These are phyloP conservation scores for Steatornis caripensis DNA, from an alignment of 2,113 vertebrate genomes.

Conservation along the genomic window DNA sequence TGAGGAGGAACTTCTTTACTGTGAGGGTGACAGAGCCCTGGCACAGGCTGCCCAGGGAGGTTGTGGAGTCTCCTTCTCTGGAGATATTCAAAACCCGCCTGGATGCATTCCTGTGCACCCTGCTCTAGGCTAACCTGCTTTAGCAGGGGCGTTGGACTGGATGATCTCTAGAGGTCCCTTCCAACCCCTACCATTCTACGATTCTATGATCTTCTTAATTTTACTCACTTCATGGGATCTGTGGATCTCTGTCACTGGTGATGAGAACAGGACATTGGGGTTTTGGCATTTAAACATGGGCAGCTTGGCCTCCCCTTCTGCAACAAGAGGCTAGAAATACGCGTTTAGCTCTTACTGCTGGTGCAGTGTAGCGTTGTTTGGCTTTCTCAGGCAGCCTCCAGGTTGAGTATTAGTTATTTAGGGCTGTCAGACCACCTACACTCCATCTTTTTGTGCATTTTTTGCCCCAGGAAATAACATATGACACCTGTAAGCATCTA, in stretches of 20 bases:
- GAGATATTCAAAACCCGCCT: too few relatives aligned
- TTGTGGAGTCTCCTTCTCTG: too few relatives aligned
- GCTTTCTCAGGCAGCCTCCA: background rate
- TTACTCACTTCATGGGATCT: rapidly evolving
- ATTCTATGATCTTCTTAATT: too few relatives aligned
- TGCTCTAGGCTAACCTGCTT: too few relatives aligned
- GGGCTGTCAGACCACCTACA: background rate
- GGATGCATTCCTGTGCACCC: too few relatives aligned
- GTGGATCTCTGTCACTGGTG: background rate
- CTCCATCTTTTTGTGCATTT: background rate
- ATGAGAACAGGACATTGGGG: background rate
- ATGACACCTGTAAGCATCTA: background rate
- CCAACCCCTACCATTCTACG: too few relatives aligned
- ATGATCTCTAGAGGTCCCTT: too few relatives aligned
- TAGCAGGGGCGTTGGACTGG: too few relatives aligned
- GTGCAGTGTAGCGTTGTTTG: background rate
- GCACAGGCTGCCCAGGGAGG: too few relatives aligned
- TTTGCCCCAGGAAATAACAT: background rate
- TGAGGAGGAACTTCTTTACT: too few relatives aligned
- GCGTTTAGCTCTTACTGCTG: background rate
- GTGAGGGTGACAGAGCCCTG: too few relatives aligned
- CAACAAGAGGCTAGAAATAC: background rate
- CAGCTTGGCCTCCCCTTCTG: background rate
- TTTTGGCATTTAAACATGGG: background rate
- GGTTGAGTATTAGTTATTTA: background rate